A percentile compares a stretch with the other conserved stretches of the same genome.
Conservation (phyloP, 2,797 vertebrate genomes). For the Epinephelus coioides region DNA sequence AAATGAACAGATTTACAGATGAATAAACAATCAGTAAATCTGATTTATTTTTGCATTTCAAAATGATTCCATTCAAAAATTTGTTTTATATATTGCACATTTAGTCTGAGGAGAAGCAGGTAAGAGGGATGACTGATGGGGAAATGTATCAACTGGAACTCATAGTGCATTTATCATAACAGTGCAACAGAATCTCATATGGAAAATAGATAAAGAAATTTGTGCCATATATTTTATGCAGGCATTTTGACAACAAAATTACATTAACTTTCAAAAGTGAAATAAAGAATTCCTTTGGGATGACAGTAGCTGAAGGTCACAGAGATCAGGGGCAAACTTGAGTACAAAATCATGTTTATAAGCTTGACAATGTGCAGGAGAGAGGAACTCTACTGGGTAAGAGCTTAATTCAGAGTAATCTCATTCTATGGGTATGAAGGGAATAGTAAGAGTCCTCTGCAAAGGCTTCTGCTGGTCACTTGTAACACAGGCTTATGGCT, state of each 20-base stretch:
- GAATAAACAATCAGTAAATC: conserved; percentile 44
- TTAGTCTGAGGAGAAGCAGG: conserved; percentile 47
- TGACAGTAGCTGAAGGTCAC: conserved; percentile 41
- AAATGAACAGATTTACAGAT: conserved; percentile 43
- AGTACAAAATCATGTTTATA: conserved; percentile 52
- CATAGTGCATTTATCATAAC: conserved; percentile 43
- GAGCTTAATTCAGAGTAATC: conserved; percentile 42
- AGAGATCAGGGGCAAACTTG: conserved; percentile 34
- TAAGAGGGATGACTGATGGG: conserved; percentile 22
- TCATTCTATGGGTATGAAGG: conserved; percentile 30
- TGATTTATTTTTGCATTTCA: conserved; percentile 55
- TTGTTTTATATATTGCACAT: conserved; percentile 39
- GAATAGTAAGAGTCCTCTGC: conserved; percentile 43
- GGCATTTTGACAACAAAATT: conserved; percentile 49
- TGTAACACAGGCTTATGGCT: conserved; percentile 46
- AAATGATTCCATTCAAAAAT: conserved; percentile 47
- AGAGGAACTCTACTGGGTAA: conserved; percentile 42
- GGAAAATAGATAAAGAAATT: conserved; percentile 48
- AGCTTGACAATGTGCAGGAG: conserved; percentile 55
- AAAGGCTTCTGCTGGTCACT: conserved; percentile 60
- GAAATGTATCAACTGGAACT: conserved; percentile 40
- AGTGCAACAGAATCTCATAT: conserved; percentile 26
- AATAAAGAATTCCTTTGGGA: conserved; percentile 19
- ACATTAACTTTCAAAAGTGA: conserved; percentile 34
- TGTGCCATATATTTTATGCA: conserved; percentile 33